A percentile compares a stretch with the other conserved stretches of the same genome.
Evolutionary conservation across 2,888 invertebrate species (phyloP).

Genomic region (Protonemura montana): DNA sequence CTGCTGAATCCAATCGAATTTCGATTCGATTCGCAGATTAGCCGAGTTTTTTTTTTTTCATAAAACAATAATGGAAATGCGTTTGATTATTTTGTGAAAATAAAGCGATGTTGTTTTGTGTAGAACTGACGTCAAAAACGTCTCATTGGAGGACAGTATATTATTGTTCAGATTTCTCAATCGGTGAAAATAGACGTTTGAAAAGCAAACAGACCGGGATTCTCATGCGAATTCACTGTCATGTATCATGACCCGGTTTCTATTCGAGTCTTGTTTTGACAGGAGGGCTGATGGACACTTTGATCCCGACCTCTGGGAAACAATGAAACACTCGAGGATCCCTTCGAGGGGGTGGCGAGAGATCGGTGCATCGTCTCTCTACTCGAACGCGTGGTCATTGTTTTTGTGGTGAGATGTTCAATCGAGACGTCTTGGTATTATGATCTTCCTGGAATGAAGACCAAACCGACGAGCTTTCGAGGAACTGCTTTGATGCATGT

Average conservation of each 20-base stretch:
- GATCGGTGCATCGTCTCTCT: not conserved
- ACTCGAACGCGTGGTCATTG: not conserved
- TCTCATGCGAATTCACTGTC: not conserved
- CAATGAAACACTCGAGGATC: not conserved
- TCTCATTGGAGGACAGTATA: not conserved
- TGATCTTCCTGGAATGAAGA: not conserved
- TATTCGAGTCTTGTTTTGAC: not conserved
- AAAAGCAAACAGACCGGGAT: not conserved
- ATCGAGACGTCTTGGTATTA: not conserved
- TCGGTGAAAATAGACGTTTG: not conserved
- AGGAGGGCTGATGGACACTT: not conserved
- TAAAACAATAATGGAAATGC: not conserved
- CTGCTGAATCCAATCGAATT: no score
- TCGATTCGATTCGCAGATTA: no score
- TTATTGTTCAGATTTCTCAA: not conserved
- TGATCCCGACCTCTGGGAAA: not conserved
- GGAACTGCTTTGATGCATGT: not conserved
- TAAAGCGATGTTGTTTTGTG: not conserved
- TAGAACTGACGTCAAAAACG: not conserved
- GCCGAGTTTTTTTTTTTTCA: not conserved
- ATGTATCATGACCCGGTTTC: not conserved
- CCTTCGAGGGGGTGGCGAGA: not conserved
- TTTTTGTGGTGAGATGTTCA: not conserved
- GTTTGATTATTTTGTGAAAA: not conserved
- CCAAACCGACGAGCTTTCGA: not conserved